Evolutionary conservation across 2,797 vertebrate species (phyloP), one percentile per base, ranked within the genome.

Genomic region (Crypturellus tataupa): DNA sequence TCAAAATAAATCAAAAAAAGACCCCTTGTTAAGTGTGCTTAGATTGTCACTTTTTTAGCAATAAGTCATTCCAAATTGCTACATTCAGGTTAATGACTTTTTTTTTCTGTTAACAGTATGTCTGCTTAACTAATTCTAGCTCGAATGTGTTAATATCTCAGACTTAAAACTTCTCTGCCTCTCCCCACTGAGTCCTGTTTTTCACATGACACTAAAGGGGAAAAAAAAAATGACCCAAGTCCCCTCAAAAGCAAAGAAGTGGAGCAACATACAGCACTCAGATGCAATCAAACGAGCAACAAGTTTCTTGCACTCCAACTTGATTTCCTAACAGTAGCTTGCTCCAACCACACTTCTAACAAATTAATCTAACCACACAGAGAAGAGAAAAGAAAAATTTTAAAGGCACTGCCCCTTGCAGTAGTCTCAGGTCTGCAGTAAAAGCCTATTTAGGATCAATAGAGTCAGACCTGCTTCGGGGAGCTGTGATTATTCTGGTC

Each of bases 391-490:
- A 39, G 10, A 90, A 79, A 47, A 47, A 47, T 17, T 42, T 16
- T 16, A 47, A 47, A 47, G 21, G 46, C 10, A 62, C 80, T 58
- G 70, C 59, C 82, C 83, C 85, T 49, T 71, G 85, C 95, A 89
- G 89, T 55, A 73, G 79, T 70, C 87, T 93, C 81, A 64, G 80
- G 79, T 75, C 75, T 73, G 17, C 84, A 95, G 95, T 82, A 84
- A 95, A 94, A 88, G 91, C 68, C 89, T 95, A 96, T 94, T 97
- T 89, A 78, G 77, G 96, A 85, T 96, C 93, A 96, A 80, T 94
- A 97, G 95, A 93, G 95, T 21, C 83, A 84, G 94, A 86, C 83
- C 85, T 95, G 73, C 75, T 97, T 93, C 93, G 17, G 80, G 86
- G 70, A 96, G 92, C 83, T 94, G 89, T 76, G 85, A 97, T 97